Percentiles rank a stretch among this genome's conserved stretches.
phyloP scores from a whole-genome alignment of 2,888 invertebrate species.

The Apeira syringaria region DNA sequence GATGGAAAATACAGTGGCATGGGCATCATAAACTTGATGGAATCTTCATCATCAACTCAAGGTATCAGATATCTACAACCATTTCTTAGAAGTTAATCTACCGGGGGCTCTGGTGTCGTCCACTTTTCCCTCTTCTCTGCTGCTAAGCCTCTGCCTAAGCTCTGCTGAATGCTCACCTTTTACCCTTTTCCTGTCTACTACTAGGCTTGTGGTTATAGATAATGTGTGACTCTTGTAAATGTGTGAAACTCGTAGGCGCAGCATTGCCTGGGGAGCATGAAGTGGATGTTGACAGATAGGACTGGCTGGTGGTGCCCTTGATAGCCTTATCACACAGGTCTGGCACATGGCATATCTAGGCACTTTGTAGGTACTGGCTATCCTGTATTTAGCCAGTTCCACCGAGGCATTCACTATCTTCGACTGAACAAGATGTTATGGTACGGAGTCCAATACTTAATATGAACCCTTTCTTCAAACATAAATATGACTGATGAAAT shows the following conservation, averaged over 20 bases:
- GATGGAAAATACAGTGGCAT: conserved; percentile 3
- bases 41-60: background rate
- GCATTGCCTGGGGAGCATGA: background rate
- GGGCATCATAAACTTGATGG: background rate
- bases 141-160: too few relatives aligned
- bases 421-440: too few relatives aligned
- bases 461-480: too few relatives aligned
- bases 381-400: background rate
- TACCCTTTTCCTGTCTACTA: too few relatives aligned
- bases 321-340: background rate
- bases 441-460: too few relatives aligned
- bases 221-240: too few relatives aligned
- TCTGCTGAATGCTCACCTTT: background rate
- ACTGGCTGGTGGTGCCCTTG: background rate
- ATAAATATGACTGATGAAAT: too few relatives aligned
- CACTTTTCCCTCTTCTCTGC: too few relatives aligned
- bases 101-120: too few relatives aligned
- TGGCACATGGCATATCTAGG: background rate
- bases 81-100: too few relatives aligned
- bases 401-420: background rate
- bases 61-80: too few relatives aligned
- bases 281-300: background rate
- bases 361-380: background rate
- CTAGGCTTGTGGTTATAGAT: too few relatives aligned
- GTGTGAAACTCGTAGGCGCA: background rate